Conservation (phyloP, 2,797 vertebrate genomes). For the Cichlasoma orientale region DNA sequence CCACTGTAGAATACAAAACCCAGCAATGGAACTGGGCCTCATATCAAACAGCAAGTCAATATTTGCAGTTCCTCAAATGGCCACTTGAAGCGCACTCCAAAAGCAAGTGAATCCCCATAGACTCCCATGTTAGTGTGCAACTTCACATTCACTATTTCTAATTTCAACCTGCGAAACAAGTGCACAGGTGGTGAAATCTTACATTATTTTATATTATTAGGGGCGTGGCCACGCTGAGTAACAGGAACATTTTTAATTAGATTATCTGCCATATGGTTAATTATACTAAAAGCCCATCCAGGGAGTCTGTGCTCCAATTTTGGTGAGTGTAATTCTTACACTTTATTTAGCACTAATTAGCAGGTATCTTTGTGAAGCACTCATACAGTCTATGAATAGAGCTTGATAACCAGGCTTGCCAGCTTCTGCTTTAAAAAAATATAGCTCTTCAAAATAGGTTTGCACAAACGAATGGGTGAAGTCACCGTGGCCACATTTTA, state of each 20-base stretch:
- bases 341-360: neutral
- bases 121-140: neutral
- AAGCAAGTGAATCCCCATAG: neutral
- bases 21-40: neutral
- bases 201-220: neutral
- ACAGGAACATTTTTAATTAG: neutral
- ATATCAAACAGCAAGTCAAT: neutral
- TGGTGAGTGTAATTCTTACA: neutral
- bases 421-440: neutral
- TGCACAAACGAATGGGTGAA: neutral
- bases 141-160: neutral
- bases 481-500: neutral
- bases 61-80: neutral
- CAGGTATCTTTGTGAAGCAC: neutral
- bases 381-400: neutral
- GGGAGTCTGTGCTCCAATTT: neutral
- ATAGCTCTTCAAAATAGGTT: neutral
- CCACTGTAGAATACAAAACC: neutral
- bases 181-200: neutral
- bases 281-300: neutral
- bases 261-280: neutral
- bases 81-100: neutral
- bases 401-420: neutral
- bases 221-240: neutral
- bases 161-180: neutral